Evolutionary conservation across 2,797 vertebrate genomes (phyloP), one percentile per base, ranked within the genome.

Genomic region (Lithobates pipiens): DNA sequence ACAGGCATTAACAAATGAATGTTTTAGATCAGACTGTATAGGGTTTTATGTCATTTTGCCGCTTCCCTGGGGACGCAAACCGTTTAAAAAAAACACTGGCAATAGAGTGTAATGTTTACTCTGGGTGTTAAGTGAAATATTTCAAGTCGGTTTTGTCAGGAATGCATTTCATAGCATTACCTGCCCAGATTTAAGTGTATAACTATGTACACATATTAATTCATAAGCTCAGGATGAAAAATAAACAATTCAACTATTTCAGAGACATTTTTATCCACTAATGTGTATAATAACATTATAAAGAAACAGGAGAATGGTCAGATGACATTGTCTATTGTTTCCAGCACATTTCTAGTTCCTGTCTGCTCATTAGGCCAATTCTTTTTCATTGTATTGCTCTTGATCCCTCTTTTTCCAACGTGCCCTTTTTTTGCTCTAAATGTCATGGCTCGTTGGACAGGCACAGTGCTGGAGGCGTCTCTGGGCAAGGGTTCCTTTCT

Each of bases 361-460:
- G 65, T 68, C 63, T 15, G 18, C 73, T 86, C 65, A 77, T 86
- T 86, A 76, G 5, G 44, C n/a, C 84, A 70, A 34, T 81, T 86
- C 42, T 71, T 61, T 32, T 23, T 57, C 50, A 71, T 86, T 77
- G 78, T 81, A 71, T 71, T 86, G 63, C 42, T 70, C 61, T 71
- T 34, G 36, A 36, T 46, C 50, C 16, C 39, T 81, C 50, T 81
- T 32, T 63, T 32, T 27, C 32, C 65, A 69, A 18, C 15, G 18
- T 69, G 72, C 32, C 73, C 68, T 76, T 85, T 46, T 36, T 84
- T 80, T 80, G 32, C 72, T 71, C 32, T 42, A 57, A 76, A 86
- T 82, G 78, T 82, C 61, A 85, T 65, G 77, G 77, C 84, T 85
- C 71, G 15, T 85, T 80, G 77, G 76, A 80, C 71, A 80, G 77